Percentiles rank a stretch among this genome's conserved stretches.
Conservation (phyloP, 2,797 vertebrate genomes). For the Diceros bicornis region DNA sequence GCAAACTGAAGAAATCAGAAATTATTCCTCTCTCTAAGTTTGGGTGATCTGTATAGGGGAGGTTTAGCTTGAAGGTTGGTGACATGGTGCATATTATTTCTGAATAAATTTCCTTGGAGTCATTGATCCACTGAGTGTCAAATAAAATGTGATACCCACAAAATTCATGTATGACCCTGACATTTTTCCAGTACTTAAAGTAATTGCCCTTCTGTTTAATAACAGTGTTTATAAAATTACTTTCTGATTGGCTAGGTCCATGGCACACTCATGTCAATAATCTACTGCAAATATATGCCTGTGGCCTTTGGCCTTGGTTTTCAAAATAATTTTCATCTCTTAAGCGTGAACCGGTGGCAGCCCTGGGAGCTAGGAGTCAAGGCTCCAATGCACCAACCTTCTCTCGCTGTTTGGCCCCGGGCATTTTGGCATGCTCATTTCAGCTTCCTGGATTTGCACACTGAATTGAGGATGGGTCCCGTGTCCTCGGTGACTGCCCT, state of each 20-base stretch:
- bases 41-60: slow-evolving; percentile 71
- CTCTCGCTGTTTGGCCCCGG: neutral
- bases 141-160: slow-evolving; percentile 89
- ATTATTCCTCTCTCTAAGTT: slow-evolving; percentile 80
- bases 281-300: slow-evolving; percentile 83
- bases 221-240: slow-evolving; percentile 92
- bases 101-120: slow-evolving; percentile 89
- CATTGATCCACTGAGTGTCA: slow-evolving; percentile 90
- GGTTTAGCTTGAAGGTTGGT: slow-evolving; percentile 85
- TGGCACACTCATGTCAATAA: slow-evolving; percentile 90
- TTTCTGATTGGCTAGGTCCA: slow-evolving; percentile 90
- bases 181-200: slow-evolving; percentile 91
- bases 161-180: slow-evolving; percentile 90
- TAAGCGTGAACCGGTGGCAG: slow-evolving; percentile 79
- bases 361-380: slow-evolving; percentile 69
- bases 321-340: slow-evolving; percentile 89
- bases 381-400: neutral
- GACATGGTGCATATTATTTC: slow-evolving; percentile 86
- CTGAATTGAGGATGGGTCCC: neutral
- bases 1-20: slow-evolving; percentile 86
- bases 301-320: slow-evolving; percentile 88
- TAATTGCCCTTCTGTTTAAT: slow-evolving; percentile 92
- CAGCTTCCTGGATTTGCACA: neutral
- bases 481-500: rapidly evolving
- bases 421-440: neutral